phyloP scores from a whole-genome alignment of 2,888 invertebrate species.

The Dione juno region DNA sequence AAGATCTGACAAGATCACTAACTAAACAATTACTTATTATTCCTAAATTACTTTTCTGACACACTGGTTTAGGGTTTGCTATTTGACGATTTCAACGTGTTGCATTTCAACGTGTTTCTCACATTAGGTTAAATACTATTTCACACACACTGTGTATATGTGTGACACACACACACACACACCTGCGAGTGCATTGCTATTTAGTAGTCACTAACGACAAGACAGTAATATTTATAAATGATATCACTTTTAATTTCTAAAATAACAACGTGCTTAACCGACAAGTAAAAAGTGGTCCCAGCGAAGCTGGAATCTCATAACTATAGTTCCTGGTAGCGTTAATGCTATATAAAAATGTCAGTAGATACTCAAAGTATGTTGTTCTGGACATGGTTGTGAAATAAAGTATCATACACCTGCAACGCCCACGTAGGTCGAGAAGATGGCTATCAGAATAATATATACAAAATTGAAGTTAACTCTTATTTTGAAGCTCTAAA shows the following conservation, averaged over 20 bases:
- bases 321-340: conserved; percentile 59
- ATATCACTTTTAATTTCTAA: conserved; percentile 47
- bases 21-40: no score
- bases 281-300: conserved; percentile 41
- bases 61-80: no score
- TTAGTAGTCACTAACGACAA: conserved; percentile 25
- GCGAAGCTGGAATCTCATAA: conserved; percentile 43
- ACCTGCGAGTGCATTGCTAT: not conserved
- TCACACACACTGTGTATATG: no score
- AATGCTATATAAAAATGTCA: conserved; percentile 60
- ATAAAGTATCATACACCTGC: conserved; percentile 62
- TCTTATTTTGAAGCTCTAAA: no score
- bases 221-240: conserved; percentile 42
- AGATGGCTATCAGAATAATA: conserved; percentile 36
- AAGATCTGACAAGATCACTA: no score
- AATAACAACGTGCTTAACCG: conserved; percentile 39
- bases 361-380: conserved; percentile 62
- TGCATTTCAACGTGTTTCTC: no score
- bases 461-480: conserved; percentile 32
- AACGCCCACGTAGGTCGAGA: conserved; percentile 57
- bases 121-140: no score
- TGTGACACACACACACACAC: not conserved
- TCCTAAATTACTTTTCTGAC: no score
- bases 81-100: no score
- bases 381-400: conserved; percentile 58